Evolutionary conservation across 2,888 invertebrate species (phyloP).

Genomic region (Phanerotoma sp.): DNA sequence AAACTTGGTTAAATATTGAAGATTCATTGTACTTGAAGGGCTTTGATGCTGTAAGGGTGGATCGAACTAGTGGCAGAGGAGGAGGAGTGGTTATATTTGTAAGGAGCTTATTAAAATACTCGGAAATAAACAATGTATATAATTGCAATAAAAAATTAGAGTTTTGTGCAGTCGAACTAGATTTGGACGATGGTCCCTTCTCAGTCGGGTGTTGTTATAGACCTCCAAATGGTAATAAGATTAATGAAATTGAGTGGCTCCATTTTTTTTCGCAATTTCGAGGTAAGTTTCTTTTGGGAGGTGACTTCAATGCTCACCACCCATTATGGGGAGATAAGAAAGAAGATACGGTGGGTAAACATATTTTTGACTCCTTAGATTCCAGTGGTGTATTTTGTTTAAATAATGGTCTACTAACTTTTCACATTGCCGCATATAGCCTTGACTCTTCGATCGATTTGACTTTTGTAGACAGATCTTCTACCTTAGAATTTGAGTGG

Average conservation of each 20-base stretch:
- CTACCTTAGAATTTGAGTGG: no score
- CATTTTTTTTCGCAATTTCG: constrained; percentile 21
- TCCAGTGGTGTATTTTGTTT: no score
- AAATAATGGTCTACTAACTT: no score
- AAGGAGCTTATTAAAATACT: constrained; percentile 11
- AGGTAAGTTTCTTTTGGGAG: background rate
- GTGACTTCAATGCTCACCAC: background rate
- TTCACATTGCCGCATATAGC: no score
- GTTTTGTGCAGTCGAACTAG: constrained; percentile 18
- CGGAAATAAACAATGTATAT: background rate
- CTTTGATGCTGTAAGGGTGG: background rate
- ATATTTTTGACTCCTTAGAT: no score
- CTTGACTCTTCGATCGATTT: no score
- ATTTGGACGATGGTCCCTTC: constrained; percentile 10
- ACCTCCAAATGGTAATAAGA: background rate
- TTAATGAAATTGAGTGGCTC: constrained; percentile 10
- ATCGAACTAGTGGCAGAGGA: background rate
- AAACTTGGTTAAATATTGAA: background rate
- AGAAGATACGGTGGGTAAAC: no score
- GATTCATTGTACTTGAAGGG: background rate
- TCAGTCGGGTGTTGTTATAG: constrained; percentile 17
- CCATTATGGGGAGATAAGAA: no score
- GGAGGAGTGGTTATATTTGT: constrained; percentile 11
- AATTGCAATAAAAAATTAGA: constrained; percentile 21
- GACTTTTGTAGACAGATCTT: no score